Percentiles rank a stretch among this genome's conserved stretches.
Conservation (phyloP, 2,888 invertebrate genomes). For the Vannuccia rotundouncinata region DNA sequence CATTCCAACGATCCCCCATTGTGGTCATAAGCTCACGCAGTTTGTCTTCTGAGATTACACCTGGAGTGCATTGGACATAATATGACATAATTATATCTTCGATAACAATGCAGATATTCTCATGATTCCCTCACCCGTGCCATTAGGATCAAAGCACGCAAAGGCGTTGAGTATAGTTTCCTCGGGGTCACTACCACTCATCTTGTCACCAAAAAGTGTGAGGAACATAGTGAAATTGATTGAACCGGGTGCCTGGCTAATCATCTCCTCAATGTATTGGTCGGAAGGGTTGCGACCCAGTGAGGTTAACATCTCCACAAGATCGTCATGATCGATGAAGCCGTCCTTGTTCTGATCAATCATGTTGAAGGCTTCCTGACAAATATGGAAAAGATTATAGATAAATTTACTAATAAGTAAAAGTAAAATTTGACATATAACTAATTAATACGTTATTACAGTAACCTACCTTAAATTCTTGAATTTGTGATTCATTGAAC, state of each 20-base stretch:
- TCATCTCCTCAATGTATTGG: slow-evolving; percentile 51
- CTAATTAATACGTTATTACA: too few relatives aligned
- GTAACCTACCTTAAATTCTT: slow-evolving; percentile 56
- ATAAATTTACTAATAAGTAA: too few relatives aligned
- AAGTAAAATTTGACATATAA: too few relatives aligned
- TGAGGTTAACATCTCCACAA: slow-evolving; percentile 52
- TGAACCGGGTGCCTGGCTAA: slow-evolving; percentile 50
- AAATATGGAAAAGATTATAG: too few relatives aligned
- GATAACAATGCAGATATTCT: too few relatives aligned
- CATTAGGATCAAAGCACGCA: slow-evolving; percentile 39
- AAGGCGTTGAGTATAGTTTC: slow-evolving; percentile 39
- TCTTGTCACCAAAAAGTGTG: slow-evolving; percentile 54
- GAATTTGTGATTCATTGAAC: slow-evolving; percentile 55
- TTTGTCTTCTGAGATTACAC: slow-evolving; percentile 48
- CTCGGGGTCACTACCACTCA: slow-evolving; percentile 44
- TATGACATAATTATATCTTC: too few relatives aligned
- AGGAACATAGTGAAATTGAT: slow-evolving; percentile 57
- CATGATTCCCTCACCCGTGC: too few relatives aligned
- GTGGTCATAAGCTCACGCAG: slow-evolving; percentile 52
- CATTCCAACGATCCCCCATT: slow-evolving; percentile 55
- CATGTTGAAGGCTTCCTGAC: slow-evolving; percentile 55
- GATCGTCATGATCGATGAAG: slow-evolving; percentile 53
- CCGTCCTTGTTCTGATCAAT: slow-evolving; percentile 55
- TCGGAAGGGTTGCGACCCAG: slow-evolving; percentile 54
- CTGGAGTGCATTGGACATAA: too few relatives aligned